Percentiles rank a stretch among this genome's conserved stretches.
Evolutionary conservation across 2,888 invertebrate genomes (phyloP).

Genomic region (Cerastis rubricosa): DNA sequence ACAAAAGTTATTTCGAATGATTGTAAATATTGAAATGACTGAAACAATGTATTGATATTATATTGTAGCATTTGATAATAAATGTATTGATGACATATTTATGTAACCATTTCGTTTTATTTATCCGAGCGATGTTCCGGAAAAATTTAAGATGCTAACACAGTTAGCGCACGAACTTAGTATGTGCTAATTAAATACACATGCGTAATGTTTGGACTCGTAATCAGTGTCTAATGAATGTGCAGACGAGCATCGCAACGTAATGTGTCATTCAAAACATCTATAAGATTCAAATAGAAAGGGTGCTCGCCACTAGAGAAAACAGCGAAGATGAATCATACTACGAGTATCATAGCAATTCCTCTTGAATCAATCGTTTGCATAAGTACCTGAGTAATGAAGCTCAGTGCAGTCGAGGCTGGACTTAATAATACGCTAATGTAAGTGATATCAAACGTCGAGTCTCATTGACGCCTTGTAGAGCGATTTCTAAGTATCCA

Average conservation of each 20-base stretch:
- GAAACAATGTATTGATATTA: slow-evolving; percentile 71
- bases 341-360: slow-evolving; percentile 18
- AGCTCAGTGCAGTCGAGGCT: slow-evolving; percentile 7
- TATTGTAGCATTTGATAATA: slow-evolving; percentile 67
- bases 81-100: slow-evolving; percentile 67
- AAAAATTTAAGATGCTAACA: slow-evolving; percentile 38
- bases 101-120: slow-evolving; percentile 64
- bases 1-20: slow-evolving; percentile 61
- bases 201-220: slow-evolving; percentile 50
- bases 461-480: slow-evolving; percentile 18
- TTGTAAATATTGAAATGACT: slow-evolving; percentile 70
- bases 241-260: slow-evolving; percentile 10
- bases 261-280: slow-evolving; percentile 30
- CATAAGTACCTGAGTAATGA: slow-evolving; percentile 8
- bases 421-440: slow-evolving; percentile 34
- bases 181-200: slow-evolving; percentile 58
- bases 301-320: slow-evolving; percentile 23
- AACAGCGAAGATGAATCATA: slow-evolving; percentile 38
- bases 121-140: slow-evolving; percentile 23
- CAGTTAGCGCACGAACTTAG: slow-evolving; percentile 38
- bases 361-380: slow-evolving; percentile 21
- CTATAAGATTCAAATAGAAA: slow-evolving; percentile 27
- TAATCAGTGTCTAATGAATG: slow-evolving; percentile 56
- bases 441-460: slow-evolving; percentile 46
- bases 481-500: slow-evolving; percentile 31